phyloP scores from a whole-genome alignment of 1,140 invertebrate species.

The Drosophila paulistorum region DNA sequence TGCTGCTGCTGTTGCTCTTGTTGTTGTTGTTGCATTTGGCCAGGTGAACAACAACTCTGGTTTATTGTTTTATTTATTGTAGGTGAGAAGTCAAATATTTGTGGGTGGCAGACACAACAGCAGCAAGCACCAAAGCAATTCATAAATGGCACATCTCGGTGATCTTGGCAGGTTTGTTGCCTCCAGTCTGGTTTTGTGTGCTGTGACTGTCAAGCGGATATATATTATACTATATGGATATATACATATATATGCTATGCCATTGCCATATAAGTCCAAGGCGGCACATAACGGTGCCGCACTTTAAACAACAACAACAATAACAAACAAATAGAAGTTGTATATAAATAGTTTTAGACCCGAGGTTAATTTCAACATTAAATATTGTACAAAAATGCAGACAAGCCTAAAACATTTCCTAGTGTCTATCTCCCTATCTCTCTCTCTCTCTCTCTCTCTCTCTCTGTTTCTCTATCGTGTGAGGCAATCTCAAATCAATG shows the following conservation, averaged over 20 bases:
- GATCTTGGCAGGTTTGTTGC: constrained; percentile 61
- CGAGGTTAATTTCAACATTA: constrained; percentile 76
- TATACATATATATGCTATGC: constrained; percentile 16
- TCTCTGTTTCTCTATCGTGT: constrained; percentile 37
- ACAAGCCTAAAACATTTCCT: constrained; percentile 61
- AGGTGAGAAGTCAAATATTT: constrained; percentile 80
- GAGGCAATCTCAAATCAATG: constrained; percentile 52
- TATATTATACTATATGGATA: constrained; percentile 22
- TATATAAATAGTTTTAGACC: constrained; percentile 54
- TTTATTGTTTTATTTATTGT: constrained; percentile 80
- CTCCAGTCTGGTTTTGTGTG: constrained; percentile 44
- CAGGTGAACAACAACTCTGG: constrained; percentile 62
- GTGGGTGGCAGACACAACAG: constrained; percentile 60
- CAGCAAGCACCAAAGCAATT: constrained; percentile 42
- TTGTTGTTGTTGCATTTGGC: constrained; percentile 63
- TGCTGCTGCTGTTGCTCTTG: constrained; percentile 35
- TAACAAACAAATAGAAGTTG: constrained; percentile 17
- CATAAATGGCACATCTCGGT: constrained; percentile 75
- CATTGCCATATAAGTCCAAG: constrained; percentile 53
- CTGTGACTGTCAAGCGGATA: constrained; percentile 61
- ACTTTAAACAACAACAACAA: constrained; percentile 30
- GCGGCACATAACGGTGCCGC: constrained; percentile 50
- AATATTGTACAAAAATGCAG: constrained; percentile 50
- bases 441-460: constrained; percentile 30
- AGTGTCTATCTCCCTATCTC: constrained; percentile 31